phyloP scores from a whole-genome alignment of 2,888 invertebrate genomes.

The Campoplex nolae region DNA sequence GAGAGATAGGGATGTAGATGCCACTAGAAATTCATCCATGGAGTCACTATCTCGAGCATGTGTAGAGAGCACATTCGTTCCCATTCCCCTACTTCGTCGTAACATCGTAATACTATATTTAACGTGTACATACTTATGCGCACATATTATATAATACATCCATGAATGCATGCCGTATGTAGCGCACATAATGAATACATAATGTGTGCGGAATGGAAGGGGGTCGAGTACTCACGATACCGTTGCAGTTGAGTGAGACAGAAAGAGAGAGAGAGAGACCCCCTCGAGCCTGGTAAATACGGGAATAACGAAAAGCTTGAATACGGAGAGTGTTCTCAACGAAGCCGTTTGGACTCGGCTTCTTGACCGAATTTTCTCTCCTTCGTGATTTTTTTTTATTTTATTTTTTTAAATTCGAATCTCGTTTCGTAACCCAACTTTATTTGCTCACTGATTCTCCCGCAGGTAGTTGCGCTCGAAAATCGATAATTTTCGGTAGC shows the following conservation, averaged over 20 bases:
- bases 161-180: conserved; percentile 68
- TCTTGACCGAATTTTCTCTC: conserved; percentile 50
- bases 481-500: background rate
- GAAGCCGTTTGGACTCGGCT: conserved; percentile 52
- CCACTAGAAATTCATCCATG: conserved; percentile 54
- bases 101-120: conserved; percentile 47
- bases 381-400: background rate
- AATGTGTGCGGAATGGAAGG: conserved; percentile 63
- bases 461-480: background rate
- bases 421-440: background rate
- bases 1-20: conserved; percentile 38
- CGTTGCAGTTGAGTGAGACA: conserved; percentile 30
- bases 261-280: conserved; percentile 11
- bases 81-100: conserved; percentile 33
- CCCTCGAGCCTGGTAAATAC: conserved; percentile 60
- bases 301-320: conserved; percentile 58
- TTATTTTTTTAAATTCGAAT: background rate
- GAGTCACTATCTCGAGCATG: conserved; percentile 47
- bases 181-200: conserved; percentile 68
- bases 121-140: conserved; percentile 62
- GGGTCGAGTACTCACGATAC: conserved; percentile 66
- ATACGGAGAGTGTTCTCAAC: conserved; percentile 60
- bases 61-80: conserved; percentile 45
- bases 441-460: conserved; percentile 13
- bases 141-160: conserved; percentile 59